Base-by-base conservation (phyloP, 2,113 vertebrate genomes). In the Mormoops blainvillei region DNA sequence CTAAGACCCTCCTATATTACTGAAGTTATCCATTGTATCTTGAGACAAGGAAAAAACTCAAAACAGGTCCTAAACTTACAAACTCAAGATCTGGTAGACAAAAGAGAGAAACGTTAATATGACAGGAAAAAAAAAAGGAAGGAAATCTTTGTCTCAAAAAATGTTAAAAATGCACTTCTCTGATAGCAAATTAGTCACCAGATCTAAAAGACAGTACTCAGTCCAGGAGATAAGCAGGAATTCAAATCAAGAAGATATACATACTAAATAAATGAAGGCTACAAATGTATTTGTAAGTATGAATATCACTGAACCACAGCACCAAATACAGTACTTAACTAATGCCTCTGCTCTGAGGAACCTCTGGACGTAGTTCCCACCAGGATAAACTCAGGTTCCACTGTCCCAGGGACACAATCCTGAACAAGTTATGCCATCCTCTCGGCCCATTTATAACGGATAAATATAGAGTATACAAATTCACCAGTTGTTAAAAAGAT, bases 1-100 rank as follows among this genome's bases (percentile, higher is more conserved):
- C 56, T 89, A 91, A 94, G 73, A 89, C 86, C 24, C 33, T 93
- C 43, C 14, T 31, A 93, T 31, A 93, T 65, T 18, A 76, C 54
- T 67, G 33, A 91, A 18, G 91, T 81, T 89, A 97, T 89, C 67
- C 86, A 96, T 36, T 83, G 14, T 10, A 70, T 2, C 48, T 61
- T 91, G 43, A 94, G 45, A 41, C 16, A 95, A 88, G 52, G 90
- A 89, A 88, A 87, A 95, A 65, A 84, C 22, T 82, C 70, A 82
- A 93, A 76, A 86, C 16, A 89, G 68, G n/a, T 54, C n/a, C 63
- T 95, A 91, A 76, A 93, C 92, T 94, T 94, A 85, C 65, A 83
- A 88, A 71, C 28, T 85, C 45, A 95, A 96, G 67, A 85, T 71
- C 71, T 94, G 50, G 50, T 84, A 93, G 41, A 9, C 90, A 97